phyloP scores from a whole-genome alignment of 2,888 invertebrate species.

The Tinea semifulvella region DNA sequence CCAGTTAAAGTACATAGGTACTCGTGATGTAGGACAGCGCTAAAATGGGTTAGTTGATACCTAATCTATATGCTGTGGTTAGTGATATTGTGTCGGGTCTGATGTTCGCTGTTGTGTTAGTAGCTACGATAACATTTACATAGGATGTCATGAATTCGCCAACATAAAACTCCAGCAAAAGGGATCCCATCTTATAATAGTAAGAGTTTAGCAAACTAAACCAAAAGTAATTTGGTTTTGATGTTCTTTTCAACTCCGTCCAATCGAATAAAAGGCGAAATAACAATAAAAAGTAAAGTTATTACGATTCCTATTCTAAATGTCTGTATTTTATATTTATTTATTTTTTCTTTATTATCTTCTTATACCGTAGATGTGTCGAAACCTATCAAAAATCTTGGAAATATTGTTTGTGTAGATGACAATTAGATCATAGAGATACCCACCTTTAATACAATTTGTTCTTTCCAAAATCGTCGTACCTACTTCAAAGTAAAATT shows the following conservation, averaged over 20 bases:
- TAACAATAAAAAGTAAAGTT: no score
- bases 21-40: background rate
- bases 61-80: background rate
- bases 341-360: no score
- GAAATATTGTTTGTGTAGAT: no score
- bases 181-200: constrained; percentile 35
- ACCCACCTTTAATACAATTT: no score
- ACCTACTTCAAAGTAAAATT: no score
- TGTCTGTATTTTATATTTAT: no score
- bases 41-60: background rate
- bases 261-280: constrained; percentile 4
- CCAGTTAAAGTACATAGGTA: no score
- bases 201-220: constrained; percentile 1
- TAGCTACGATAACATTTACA: constrained; percentile 55
- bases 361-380: no score
- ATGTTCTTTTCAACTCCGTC: constrained; percentile 6
- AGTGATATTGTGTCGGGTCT: background rate
- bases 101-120: constrained; percentile 30
- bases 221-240: constrained; percentile 10
- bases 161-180: constrained; percentile 52
- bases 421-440: no score
- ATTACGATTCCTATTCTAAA: no score
- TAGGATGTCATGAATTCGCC: constrained; percentile 39
- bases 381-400: no score
- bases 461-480: no score